Evolutionary conservation across 92 coral and sea anemone genomes (phyloP).

Genomic region (Porites rus): DNA sequence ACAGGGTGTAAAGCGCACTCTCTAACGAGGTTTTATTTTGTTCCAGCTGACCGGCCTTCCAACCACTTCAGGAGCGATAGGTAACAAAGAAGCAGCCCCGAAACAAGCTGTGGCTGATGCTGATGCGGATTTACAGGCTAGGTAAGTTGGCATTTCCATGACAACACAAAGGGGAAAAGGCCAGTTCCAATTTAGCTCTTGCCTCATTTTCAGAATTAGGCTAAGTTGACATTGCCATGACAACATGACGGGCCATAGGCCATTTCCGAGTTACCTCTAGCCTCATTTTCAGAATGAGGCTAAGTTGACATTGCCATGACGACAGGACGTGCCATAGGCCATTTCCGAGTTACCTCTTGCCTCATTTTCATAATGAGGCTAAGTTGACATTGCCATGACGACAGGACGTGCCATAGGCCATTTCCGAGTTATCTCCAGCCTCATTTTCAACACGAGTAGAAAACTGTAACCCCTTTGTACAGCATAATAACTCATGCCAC

Average conservation of each 20-base stretch:
- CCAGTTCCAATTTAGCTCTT: too few relatives aligned
- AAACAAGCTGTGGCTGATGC: constrained; percentile 95
- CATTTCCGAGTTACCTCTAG: too few relatives aligned
- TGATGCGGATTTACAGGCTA: constrained; percentile 96
- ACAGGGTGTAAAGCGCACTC: not conserved
- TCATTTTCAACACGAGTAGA: too few relatives aligned
- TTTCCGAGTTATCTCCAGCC: too few relatives aligned
- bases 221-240: not conserved
- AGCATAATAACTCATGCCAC: not conserved
- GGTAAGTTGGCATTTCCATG: constrained; percentile 49
- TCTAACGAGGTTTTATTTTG: not conserved
- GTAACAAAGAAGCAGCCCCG: constrained; percentile 71
- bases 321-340: too few relatives aligned
- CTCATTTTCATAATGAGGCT: too few relatives aligned
- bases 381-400: too few relatives aligned
- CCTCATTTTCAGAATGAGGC: too few relatives aligned
- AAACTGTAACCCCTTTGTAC: not conserved
- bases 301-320: not conserved
- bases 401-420: too few relatives aligned
- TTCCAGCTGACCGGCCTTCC: constrained; percentile 91
- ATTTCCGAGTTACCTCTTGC: too few relatives aligned
- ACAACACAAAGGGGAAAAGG: not conserved
- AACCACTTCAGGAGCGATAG: constrained; percentile 70
- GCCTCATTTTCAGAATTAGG: too few relatives aligned
- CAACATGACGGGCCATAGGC: not conserved